Base-by-base conservation (phyloP, 2,888 invertebrate species). In the Dinocampus coccinellae region DNA sequence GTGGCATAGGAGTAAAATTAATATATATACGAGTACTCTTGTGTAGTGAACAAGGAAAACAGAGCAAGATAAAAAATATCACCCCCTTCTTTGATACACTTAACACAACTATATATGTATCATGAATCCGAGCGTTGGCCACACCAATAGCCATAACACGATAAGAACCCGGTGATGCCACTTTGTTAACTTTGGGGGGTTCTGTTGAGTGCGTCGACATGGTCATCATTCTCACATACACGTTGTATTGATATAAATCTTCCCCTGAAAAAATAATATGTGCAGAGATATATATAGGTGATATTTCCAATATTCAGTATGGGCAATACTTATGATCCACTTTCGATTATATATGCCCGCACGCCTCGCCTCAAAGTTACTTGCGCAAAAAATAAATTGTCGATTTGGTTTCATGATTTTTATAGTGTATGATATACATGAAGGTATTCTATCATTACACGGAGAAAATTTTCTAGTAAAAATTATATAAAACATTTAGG, bases 131-230 rank as follows among this genome's bases (percentile, higher is more conserved):
- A 42, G n/a, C 53, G 53, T 69, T 34, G 24, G 52, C 29, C 47
- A 57, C 61, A 34, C 65, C 69, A 70, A 61, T 73, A 73, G 57
- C 73, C 73, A 78, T 78, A 85, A 85, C 83, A 81, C 83, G 86
- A 87, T 86, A 87, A 87, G 86, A 85, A 85, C 81, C 74, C 61
- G 83, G 78, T 82, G 83, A 83, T 47, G 47, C 47, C 85, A 86
- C 85, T 86, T 86, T 85, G 86, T 86, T 86, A 82, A 75, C 73
- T 70, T 69, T 69, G 72, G 77, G 78, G 82, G 81, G 73, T 47
- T 78, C 81, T 82, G 80, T 83, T 85, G 84, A 85, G 84, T 83
- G 83, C 81, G 79, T 82, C 81, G 79, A n/a, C 33, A 42, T 42
- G 42, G 57, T 79, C 80, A 16, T 47, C 16, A 79, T 81, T 78